Base-by-base conservation (phyloP, 2,113 vertebrate species). In the Corythaixoides concolor region DNA sequence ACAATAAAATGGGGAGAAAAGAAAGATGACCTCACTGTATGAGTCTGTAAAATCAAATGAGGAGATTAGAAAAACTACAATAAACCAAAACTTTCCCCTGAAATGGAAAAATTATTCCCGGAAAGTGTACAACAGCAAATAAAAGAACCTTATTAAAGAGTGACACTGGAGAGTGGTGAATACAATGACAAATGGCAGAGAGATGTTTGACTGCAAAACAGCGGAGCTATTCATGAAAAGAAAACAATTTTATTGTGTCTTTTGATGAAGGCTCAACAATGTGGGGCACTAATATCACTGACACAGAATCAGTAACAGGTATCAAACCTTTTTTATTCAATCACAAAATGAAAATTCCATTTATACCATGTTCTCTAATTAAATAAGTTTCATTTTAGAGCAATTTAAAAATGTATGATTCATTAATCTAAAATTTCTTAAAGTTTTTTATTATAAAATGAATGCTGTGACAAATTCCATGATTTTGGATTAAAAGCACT, bases 31-130 rank as follows among this genome's bases (percentile, higher is more conserved):
- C 93, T 96, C 78, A 82, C 50, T 89, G 83, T 90, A 62, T 72
- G 78, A 90, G 68, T 92, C 91, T 93, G 93, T 95, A 97, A 97
- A 97, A 89, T 93, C 82, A 97, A 98, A 98, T 76, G 35, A 95
- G n/a, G 72, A 78, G 95, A 93, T 95, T 79, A 88, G 88, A 97
- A 97, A 94, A 93, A 93, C 93, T 95, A 96, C 64, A 94, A 96
- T 95, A 96, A 95, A 95, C 79, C 78, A 95, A 90, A 96, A 82
- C 94, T 55, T 85, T 93, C 94, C 92, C 89, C 85, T 94, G 69
- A 88, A 98, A 95, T 9, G 62, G 90, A 95, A 97, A 93, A 96
- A 84, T 55, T 94, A 94, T 94, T 97, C 91, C 81, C 47, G 17
- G 60, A 92, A 97, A 97, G 93, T 77, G 66, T 72, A 72, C 74